Base-by-base conservation (phyloP, 2,888 invertebrate genomes). In the Trisateles emortualis region DNA sequence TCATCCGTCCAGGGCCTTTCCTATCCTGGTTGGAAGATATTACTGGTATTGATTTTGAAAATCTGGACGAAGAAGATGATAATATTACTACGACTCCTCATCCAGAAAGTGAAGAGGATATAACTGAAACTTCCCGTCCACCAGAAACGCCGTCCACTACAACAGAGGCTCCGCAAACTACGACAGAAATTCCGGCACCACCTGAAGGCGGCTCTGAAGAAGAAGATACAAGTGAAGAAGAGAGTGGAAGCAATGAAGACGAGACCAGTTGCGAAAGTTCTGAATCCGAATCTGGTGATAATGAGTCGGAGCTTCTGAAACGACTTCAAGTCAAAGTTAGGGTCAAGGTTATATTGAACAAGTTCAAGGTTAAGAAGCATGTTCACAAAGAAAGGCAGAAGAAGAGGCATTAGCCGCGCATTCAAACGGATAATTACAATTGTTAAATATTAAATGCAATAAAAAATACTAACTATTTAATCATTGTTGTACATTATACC, bases 1-100 rank as follows among this genome's bases (percentile, higher is more conserved):
- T 92, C 66, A 77, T 81, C 11, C 86, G 92, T 0, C 77, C 90
- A 0, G 90, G 87, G 17, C 89, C 89, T 0, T 93, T 88, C 83
- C 83, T 78, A 2, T 32, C 66, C 13, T 93, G 92, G 92, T 78
- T 87, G 46, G 58, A 68, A 19, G 56, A 83, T 35, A 52, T 87
- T 3, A 80, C 86, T 1, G 88, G 87, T 0, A 69, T 91, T 13
- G 86, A 91, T 56, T 91, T 90, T 40, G 87, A 90, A 32, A 83
- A 81, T 56, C 59, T 87, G 0, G 59, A 77, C 2, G 84, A 86
- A 51, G 78, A 76, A 24, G 76, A 74, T 19, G 76, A 49, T 52
- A 3, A 2, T n/a, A 9, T 11, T 5, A 13, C 43, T 32, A 30
- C 24, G 1, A 19, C 38, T 5, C n/a, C 13, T 8, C 38, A 43